Evolutionary conservation across 2,113 vertebrate genomes (phyloP).

Genomic region (Merops nubicus): DNA sequence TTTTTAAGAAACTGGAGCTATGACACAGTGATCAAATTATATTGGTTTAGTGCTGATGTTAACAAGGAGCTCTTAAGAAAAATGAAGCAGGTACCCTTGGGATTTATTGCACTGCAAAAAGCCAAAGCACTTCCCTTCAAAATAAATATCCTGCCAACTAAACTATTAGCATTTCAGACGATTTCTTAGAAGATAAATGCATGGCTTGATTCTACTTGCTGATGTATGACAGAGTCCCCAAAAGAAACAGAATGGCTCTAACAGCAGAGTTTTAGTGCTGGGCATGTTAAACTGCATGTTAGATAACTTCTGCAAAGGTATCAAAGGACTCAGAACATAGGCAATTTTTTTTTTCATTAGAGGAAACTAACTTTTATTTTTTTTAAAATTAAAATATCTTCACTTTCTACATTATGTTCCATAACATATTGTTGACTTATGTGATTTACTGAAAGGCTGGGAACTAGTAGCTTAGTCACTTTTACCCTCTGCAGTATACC

Average conservation of each 20-base stretch:
- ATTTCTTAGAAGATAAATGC: background rate
- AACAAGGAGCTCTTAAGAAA: background rate
- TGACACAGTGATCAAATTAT: background rate
- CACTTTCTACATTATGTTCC: background rate
- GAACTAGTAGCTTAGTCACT: background rate
- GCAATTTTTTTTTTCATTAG: background rate
- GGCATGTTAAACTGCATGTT: background rate
- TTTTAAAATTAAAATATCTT: background rate
- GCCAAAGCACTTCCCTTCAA: background rate
- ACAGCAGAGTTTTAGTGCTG: background rate
- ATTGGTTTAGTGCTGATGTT: background rate
- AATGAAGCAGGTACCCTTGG: background rate
- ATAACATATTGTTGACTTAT: rapidly evolving
- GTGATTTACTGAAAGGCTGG: rapidly evolving
- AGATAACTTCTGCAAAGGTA: background rate
- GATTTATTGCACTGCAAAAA: background rate
- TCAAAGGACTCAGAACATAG: background rate
- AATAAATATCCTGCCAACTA: background rate
- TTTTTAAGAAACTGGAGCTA: background rate
- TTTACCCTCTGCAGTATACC: background rate
- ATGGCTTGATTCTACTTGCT: background rate
- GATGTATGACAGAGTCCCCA: rapidly evolving
- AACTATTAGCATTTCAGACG: background rate
- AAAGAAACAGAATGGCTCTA: background rate
- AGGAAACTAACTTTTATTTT: background rate